Evolutionary conservation across 2,888 invertebrate genomes (phyloP).

Genomic region (Dorcus hopei): DNA sequence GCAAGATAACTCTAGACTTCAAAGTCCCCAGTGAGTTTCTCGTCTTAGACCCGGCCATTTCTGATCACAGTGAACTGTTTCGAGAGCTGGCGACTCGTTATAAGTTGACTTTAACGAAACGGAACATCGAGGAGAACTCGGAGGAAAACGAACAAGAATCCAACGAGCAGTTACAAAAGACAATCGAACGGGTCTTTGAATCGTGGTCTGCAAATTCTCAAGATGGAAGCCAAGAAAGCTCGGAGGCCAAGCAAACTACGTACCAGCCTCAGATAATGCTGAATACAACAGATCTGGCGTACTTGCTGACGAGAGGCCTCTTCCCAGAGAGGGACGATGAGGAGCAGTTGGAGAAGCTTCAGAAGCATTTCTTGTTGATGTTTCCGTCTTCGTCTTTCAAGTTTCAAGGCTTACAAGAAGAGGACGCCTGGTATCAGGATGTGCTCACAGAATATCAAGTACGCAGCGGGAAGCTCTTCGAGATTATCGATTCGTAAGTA

Average conservation of each 20-base stretch:
- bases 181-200: conserved; percentile 14
- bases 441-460: conserved; percentile 4
- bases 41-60: conserved; percentile 53
- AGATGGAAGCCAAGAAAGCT: background rate
- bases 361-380: conserved; percentile 39
- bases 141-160: conserved; percentile 17
- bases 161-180: conserved; percentile 20
- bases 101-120: conserved; percentile 38
- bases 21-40: conserved; percentile 57
- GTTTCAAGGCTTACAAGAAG: conserved; percentile 22
- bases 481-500: conserved; percentile 25
- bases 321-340: conserved; percentile 34
- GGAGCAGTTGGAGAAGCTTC: conserved; percentile 33
- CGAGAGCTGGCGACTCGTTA: conserved; percentile 45
- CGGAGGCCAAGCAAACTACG: background rate
- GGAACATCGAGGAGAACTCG: conserved; percentile 20
- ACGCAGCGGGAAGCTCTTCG: conserved; percentile 23
- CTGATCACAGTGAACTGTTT: conserved; percentile 50
- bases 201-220: background rate
- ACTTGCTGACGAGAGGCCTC: conserved; percentile 27
- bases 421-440: conserved; percentile 17
- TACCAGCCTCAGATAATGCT: background rate
- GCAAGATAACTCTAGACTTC: conserved; percentile 44
- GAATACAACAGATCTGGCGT: conserved; percentile 18
- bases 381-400: conserved; percentile 28